Conservation (phyloP, 2,888 invertebrate genomes). For the Ichneumoninae sp. region DNA sequence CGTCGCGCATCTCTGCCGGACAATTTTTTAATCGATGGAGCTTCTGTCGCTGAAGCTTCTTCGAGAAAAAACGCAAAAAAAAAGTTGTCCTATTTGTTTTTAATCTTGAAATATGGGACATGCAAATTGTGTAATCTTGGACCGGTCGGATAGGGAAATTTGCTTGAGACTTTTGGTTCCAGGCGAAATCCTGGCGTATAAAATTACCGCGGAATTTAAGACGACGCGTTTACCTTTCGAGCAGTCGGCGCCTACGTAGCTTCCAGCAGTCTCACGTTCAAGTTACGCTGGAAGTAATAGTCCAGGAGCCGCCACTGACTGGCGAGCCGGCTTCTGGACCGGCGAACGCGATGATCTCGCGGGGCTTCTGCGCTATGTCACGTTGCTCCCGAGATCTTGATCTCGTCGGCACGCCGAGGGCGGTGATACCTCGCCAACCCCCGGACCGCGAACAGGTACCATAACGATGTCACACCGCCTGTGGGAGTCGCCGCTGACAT, state of each 20-base stretch:
- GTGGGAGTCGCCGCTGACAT: conserved; percentile 17
- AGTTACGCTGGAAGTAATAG: conserved; percentile 65
- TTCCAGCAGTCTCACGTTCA: conserved; percentile 56
- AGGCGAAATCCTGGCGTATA: conserved; percentile 10
- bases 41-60: neutral
- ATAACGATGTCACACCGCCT: conserved; percentile 50
- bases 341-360: conserved; percentile 43
- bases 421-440: conserved; percentile 63
- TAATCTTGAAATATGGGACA: neutral
- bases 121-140: neutral
- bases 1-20: neutral
- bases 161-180: neutral
- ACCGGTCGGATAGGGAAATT: neutral
- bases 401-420: conserved; percentile 53
- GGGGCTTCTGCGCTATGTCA: conserved; percentile 49
- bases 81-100: neutral
- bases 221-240: conserved; percentile 63
- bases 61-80: neutral
- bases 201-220: conserved; percentile 50
- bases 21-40: neutral
- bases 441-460: conserved; percentile 38
- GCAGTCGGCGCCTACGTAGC: conserved; percentile 64
- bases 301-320: conserved; percentile 68
- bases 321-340: conserved; percentile 50
- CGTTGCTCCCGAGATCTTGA: conserved; percentile 62